A percentile compares a stretch with the other conserved stretches of the same genome.
Conservation (phyloP, 2,113 vertebrate genomes). For the Odontesthes bonariensis region DNA sequence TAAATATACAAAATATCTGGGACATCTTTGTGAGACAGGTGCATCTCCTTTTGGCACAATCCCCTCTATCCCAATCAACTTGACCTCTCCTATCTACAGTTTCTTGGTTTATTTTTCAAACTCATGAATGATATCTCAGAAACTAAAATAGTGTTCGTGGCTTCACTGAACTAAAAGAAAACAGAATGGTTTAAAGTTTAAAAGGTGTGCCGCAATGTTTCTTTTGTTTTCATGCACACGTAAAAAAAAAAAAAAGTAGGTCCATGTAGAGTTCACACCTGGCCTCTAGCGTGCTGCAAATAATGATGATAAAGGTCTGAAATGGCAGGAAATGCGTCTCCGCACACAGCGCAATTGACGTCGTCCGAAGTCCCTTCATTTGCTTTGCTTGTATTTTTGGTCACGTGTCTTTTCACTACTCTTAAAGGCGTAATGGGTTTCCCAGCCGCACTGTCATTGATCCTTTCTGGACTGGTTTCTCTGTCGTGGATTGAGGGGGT, state of each 20-base stretch:
- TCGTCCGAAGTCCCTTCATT: slow-evolving; percentile 30
- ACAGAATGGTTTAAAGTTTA: neutral
- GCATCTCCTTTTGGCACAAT: neutral
- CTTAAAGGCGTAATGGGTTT: slow-evolving; percentile 29
- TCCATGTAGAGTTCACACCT: slow-evolving; percentile 58
- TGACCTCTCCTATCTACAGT: neutral
- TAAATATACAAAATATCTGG: neutral
- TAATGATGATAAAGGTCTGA: slow-evolving; percentile 83
- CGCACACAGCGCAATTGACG: slow-evolving; percentile 78
- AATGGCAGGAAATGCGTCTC: slow-evolving; percentile 63
- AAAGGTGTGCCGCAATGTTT: too few species aligned
- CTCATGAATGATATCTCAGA: neutral
- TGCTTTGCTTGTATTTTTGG: slow-evolving; percentile 13
- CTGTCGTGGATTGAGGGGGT: slow-evolving; percentile 5
- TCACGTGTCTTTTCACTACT: slow-evolving; percentile 10
- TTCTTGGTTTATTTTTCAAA: neutral
- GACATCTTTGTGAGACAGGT: neutral
- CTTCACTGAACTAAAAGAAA: neutral
- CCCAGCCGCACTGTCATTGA: slow-evolving; percentile 4
- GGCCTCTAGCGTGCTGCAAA: slow-evolving; percentile 81
- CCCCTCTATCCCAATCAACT: neutral
- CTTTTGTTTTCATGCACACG: neutral
- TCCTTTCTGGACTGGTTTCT: neutral
- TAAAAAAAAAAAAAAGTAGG: neutral
- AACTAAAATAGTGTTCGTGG: neutral